These are phyloP conservation scores for Oithona nana DNA, from an alignment of 2,888 invertebrate species.

Conservation along the genomic window DNA sequence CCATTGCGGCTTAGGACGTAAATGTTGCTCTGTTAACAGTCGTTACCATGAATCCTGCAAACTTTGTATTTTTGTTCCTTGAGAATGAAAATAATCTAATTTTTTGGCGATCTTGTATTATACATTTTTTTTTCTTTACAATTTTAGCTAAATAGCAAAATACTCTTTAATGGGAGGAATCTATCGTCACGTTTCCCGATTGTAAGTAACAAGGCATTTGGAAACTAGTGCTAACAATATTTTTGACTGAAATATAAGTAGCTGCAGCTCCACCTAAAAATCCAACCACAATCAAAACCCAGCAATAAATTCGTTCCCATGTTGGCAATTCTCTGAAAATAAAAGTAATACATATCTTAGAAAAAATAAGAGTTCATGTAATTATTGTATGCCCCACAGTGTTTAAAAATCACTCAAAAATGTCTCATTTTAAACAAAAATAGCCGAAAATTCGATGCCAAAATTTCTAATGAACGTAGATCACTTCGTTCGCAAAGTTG, in stretches of 20 bases:
- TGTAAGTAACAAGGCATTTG: slow-evolving; percentile 19
- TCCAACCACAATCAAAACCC: slow-evolving; percentile 41
- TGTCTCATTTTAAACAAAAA: too few relatives aligned
- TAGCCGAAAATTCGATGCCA: too few relatives aligned
- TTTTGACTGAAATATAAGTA: slow-evolving; percentile 40
- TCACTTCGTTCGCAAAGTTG: not conserved
- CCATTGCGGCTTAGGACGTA: not conserved
- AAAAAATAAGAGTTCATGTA: too few relatives aligned
- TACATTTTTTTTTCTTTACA: too few relatives aligned
- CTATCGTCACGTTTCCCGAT: not conserved
- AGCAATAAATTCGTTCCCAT: slow-evolving; percentile 40
- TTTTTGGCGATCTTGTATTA: too few relatives aligned
- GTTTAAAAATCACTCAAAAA: too few relatives aligned
- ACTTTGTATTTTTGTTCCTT: not conserved
- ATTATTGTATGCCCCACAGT: too few relatives aligned
- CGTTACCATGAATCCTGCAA: not conserved
- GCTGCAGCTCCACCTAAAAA: slow-evolving; percentile 39
- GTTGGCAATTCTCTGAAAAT: slow-evolving; percentile 36
- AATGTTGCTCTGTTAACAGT: not conserved
- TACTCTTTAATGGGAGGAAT: not conserved
- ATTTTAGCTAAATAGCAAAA: too few relatives aligned
- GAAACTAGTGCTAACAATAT: slow-evolving; percentile 27
- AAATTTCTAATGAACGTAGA: too few relatives aligned
- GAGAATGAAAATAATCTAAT: not conserved
- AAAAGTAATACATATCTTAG: too few relatives aligned